Evolutionary conservation across 1,140 invertebrate genomes (phyloP), one percentile per base, ranked within the genome.

Genomic region (Nasonia giraulti): DNA sequence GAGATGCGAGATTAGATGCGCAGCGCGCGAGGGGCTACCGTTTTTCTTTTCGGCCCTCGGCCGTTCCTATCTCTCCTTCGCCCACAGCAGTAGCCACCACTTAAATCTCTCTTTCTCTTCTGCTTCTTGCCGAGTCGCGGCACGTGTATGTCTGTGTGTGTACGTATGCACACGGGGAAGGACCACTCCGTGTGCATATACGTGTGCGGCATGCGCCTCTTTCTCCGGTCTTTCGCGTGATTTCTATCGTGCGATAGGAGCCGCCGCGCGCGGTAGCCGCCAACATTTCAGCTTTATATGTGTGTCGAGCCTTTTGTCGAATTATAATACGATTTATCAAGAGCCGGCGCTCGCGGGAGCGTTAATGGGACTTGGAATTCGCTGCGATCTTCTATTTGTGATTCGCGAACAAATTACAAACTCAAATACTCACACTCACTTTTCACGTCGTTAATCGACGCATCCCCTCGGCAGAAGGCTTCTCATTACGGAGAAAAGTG

Each of bases 1-100:
- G 79, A 87, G 88, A 88, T 88, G 85, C 76, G 76, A 88, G 88
- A 89, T 89, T 87, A 87, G 87, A 89, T 87, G 82, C 75, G n/a
- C 17, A 62, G 55, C 14, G 55, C 82, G 74, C 80, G 85, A 50
- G 55, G 81, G 44, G 84, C 71, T 86, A 86, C 86, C 79, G 81
- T 86, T 86, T 80, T 83, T 85, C 73, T 82, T 78, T 85, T 85
- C 76, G 80, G 55, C 78, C n/a, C 47, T 50, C 47, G 10, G 17
- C 33, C 68, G 1, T 20, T 23, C 78, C 33, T 83, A 73, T 80
- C 77, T 80, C 37, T 62, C n/a, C 55, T 62, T 40, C 17, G n/a
- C 68, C 47, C 69, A 78, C 62, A 73, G 50, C 74, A 44, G 75
- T 78, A 75, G 68, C 31, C 27, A n/a, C 8, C 68, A 40, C 44